A percentile compares a stretch with the other conserved stretches of the same genome.
phyloP scores from a whole-genome alignment of 2,888 invertebrate species.

The Ephialtes manifestator region DNA sequence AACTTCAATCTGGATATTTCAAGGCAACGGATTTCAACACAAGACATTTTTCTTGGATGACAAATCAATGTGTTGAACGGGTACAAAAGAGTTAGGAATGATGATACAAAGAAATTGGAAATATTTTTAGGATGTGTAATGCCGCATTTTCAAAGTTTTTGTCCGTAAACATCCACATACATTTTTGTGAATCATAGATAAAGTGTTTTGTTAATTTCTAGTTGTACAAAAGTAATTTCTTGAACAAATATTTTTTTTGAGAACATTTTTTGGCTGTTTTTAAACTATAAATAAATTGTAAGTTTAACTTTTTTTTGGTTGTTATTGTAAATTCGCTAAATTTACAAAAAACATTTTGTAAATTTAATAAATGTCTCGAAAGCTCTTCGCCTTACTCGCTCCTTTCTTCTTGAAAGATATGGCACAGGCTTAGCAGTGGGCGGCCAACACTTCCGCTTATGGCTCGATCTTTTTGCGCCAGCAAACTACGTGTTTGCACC shows the following conservation, averaged over 20 bases:
- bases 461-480: constrained; percentile 10
- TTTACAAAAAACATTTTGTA: no score
- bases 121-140: neutral
- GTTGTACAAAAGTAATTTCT: no score
- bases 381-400: constrained; percentile 1
- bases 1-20: neutral
- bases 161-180: no score
- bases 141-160: no score
- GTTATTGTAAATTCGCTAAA: no score
- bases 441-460: constrained; percentile 26
- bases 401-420: constrained; percentile 25
- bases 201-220: no score
- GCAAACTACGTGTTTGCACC: constrained; percentile 1
- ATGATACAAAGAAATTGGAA: neutral
- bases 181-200: no score
- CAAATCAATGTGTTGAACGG: neutral
- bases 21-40: neutral
- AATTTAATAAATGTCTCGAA: no score
- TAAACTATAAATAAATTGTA: no score
- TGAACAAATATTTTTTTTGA: no score
- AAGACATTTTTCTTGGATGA: neutral
- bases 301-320: no score
- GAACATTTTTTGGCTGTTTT: no score
- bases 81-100: neutral
- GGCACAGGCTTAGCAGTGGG: neutral